A percentile compares a stretch with the other conserved stretches of the same genome.
Conservation (phyloP, 2,113 vertebrate genomes). For the Heptranchias perlo region DNA sequence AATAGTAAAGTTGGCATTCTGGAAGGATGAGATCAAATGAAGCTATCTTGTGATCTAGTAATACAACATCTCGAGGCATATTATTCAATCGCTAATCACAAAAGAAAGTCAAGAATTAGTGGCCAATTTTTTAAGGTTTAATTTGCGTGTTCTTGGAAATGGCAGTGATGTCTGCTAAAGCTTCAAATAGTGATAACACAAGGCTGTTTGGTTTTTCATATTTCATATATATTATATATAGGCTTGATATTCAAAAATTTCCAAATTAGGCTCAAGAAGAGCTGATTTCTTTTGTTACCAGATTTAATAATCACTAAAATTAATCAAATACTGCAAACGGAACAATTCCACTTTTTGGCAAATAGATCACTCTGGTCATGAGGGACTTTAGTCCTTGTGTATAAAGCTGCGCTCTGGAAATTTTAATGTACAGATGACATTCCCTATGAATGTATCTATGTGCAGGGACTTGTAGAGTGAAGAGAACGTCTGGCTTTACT, state of each 20-base stretch:
- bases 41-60: background rate
- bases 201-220: background rate
- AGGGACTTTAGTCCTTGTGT: background rate
- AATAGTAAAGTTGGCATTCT: background rate
- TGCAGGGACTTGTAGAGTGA: background rate
- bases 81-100: background rate
- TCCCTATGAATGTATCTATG: background rate
- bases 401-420: background rate
- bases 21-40: background rate
- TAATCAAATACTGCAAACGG: background rate
- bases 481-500: slow-evolving; percentile 39
- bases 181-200: no score
- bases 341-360: background rate
- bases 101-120: background rate
- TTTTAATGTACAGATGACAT: background rate
- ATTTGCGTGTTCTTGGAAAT: background rate
- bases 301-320: background rate
- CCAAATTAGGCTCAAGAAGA: background rate
- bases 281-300: background rate
- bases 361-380: background rate
- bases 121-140: background rate
- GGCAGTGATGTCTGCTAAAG: no score
- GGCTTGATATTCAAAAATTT: background rate
- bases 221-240: no score
- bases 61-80: background rate